Base-by-base conservation (phyloP, 2,888 invertebrate genomes). In the Acleris cristana region DNA sequence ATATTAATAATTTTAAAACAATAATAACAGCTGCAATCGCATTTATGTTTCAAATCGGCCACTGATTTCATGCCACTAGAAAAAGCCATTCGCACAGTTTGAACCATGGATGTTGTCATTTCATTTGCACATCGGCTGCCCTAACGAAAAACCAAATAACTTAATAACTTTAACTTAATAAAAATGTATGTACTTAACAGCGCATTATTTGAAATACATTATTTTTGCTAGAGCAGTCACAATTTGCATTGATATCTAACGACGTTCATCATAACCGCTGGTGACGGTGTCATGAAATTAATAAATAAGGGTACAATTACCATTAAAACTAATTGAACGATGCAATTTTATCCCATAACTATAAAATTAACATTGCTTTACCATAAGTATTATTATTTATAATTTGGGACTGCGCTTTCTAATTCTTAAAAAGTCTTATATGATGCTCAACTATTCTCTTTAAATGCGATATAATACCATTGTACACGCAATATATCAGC, bases 351-450 rank as follows among this genome's bases (percentile, higher is more conserved):
- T 55, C 40, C 49, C 48, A 57, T 62, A 62, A 63, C 52, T 34
- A 59, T 68, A 14, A 48, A 30, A 55, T 78, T 82, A 71, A 74
- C 72, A 71, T 70, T 73, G 82, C 83, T 83, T 84, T 76, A 75
- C 74, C 72, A 77, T 77, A 72, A 71, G 71, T 78, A 79, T 40
- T 76, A 73, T 66, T 72, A 69, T 71, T 62, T 63, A 58, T 49
- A 54, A 53, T 49, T 64, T 65, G 65, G 56, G 67, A 67, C 56
- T 60, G 54, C 61, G 65, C 63, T 67, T 72, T 69, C 60, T 64
- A 67, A 66, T 65, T 54, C 52, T 55, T 56, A 65, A 40, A 40
- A 65, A 57, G 34, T 51, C 49, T 54, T 48, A 54, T 30, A 45
- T 14, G 16, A 21, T 44, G 40, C 40, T 40, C 12, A 40, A 14